These are phyloP conservation scores for Ambastaia sidthimunki DNA, from an alignment of 2,797 vertebrate species.

Conservation along the genomic window DNA sequence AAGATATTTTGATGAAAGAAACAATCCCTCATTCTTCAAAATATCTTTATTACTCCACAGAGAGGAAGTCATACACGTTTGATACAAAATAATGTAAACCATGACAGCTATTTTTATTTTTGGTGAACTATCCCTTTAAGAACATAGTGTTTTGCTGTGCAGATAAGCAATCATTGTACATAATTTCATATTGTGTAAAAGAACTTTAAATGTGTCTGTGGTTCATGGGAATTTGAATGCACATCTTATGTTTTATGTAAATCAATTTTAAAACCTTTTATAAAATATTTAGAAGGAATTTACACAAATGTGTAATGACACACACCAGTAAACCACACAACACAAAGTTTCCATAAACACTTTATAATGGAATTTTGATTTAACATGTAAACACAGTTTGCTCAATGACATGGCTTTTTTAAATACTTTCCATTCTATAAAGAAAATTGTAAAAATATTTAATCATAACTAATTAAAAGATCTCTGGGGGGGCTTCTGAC, in stretches of 20 bases:
- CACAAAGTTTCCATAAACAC: conserved; percentile 71
- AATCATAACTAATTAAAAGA: conserved; percentile 82
- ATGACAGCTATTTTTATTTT: too few relatives aligned
- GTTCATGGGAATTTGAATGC: neutral
- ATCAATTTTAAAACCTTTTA: neutral
- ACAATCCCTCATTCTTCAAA: too few relatives aligned
- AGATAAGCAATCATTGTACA: neutral
- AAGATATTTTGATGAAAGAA: too few relatives aligned
- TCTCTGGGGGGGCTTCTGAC: conserved; percentile 65
- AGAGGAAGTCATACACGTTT: too few relatives aligned
- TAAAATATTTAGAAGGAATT: neutral
- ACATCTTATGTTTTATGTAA: neutral
- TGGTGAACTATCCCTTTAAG: neutral
- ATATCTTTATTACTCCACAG: too few relatives aligned
- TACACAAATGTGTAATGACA: neutral
- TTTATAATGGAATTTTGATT: conserved; percentile 78
- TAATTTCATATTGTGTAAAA: neutral
- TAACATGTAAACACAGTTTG: conserved; percentile 78
- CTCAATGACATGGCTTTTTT: conserved; percentile 80
- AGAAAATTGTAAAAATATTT: conserved; percentile 85
- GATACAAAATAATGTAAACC: too few relatives aligned
- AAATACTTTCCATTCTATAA: conserved; percentile 82
- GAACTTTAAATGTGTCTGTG: neutral
- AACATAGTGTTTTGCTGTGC: neutral
- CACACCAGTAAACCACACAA: conserved; percentile 13